A percentile compares a stretch with the other conserved stretches of the same genome.
Evolutionary conservation across 2,113 vertebrate species (phyloP).

Genomic region (Australoheros scitulus): DNA sequence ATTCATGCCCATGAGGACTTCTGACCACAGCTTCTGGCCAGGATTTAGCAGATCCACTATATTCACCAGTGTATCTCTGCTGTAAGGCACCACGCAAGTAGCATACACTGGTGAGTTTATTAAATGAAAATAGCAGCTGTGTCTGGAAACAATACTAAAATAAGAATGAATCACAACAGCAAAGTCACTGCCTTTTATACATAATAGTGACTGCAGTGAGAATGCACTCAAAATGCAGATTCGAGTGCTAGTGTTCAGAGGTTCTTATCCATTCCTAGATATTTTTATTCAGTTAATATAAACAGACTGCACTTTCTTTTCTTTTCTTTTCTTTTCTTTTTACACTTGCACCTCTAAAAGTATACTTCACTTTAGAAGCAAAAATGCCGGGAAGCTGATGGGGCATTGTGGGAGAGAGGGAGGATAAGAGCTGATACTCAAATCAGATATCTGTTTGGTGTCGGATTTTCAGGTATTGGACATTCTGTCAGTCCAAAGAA

Average conservation of each 20-base stretch:
- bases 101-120: background rate
- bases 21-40: background rate
- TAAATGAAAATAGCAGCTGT: background rate
- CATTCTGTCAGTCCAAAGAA: background rate
- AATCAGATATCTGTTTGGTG: background rate
- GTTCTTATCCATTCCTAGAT: background rate
- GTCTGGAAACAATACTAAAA: background rate
- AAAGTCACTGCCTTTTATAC: background rate
- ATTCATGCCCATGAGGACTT: background rate
- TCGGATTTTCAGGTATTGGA: background rate
- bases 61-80: accelerated
- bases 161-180: background rate
- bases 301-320: background rate
- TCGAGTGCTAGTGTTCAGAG: background rate
- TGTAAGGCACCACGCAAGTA: background rate
- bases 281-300: background rate
- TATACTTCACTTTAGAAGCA: background rate
- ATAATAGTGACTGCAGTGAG: background rate
- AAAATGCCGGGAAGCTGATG: background rate
- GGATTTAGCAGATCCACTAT: background rate
- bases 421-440: background rate
- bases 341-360: background rate
- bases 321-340: background rate
- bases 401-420: too few relatives aligned
- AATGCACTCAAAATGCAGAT: background rate